Conservation (phyloP, 2,888 invertebrate species). For the Pristionchus japonicus region DNA sequence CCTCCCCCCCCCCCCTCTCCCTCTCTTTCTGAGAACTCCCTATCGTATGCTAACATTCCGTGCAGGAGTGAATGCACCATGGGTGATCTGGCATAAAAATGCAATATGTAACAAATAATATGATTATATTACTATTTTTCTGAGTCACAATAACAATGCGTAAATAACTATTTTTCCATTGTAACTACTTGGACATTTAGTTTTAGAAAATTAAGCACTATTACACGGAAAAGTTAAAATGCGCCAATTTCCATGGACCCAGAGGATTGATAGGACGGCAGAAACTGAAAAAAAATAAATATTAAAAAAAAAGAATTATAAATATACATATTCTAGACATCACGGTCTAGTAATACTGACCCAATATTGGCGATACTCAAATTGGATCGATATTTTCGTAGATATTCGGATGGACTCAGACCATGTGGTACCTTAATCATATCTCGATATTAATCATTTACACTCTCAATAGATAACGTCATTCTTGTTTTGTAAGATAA, state of each 20-base stretch:
- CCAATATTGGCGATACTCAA: slow-evolving; percentile 41
- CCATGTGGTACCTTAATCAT: slow-evolving; percentile 29
- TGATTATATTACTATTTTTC: no score
- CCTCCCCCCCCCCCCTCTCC: neutral
- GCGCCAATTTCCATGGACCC: slow-evolving; percentile 60
- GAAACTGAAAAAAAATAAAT: slow-evolving; percentile 51
- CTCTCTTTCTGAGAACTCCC: neutral
- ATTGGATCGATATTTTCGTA: neutral
- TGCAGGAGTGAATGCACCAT: neutral
- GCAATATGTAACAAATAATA: neutral
- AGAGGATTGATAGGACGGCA: slow-evolving; percentile 61
- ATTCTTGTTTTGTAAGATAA: no score
- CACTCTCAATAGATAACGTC: no score
- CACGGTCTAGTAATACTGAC: neutral
- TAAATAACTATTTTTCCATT: neutral
- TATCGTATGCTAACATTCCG: slow-evolving; percentile 41
- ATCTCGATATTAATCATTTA: no score
- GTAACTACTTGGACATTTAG: neutral
- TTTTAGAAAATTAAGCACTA: neutral
- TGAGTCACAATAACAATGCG: neutral
- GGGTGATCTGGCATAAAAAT: neutral
- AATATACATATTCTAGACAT: neutral
- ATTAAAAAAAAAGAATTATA: neutral
- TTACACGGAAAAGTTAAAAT: slow-evolving; percentile 54
- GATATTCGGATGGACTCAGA: slow-evolving; percentile 4